Percentiles rank a stretch among this genome's conserved stretches.
Conservation (phyloP, 1,140 invertebrate species). For the Vanessa tameamea region DNA sequence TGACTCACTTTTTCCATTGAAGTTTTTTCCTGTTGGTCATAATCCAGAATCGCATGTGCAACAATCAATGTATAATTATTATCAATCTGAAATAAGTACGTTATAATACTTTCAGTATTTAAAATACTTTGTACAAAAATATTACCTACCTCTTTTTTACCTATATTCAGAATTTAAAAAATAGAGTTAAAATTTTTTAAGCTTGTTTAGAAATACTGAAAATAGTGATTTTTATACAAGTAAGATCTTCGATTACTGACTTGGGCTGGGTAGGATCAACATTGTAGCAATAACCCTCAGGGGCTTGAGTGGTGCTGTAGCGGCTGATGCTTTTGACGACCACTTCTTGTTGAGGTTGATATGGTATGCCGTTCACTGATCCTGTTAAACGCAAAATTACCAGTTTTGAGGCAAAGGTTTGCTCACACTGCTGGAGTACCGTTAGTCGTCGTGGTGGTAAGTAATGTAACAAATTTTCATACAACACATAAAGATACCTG, state of each 20-base stretch:
- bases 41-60: slow-evolving; percentile 59
- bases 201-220: too few relatives aligned
- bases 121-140: too few relatives aligned
- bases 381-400: slow-evolving; percentile 38
- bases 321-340: slow-evolving; percentile 75
- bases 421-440: too few relatives aligned
- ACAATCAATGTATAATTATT: slow-evolving; percentile 49
- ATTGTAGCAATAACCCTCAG: slow-evolving; percentile 78
- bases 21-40: slow-evolving; percentile 85
- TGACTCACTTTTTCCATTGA: slow-evolving; percentile 93
- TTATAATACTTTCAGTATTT: not conserved
- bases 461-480: too few relatives aligned
- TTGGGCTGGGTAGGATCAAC: slow-evolving; percentile 77
- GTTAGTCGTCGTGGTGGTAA: too few relatives aligned
- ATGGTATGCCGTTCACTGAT: slow-evolving; percentile 70
- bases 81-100: slow-evolving; percentile 52
- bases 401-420: too few relatives aligned
- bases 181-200: not conserved
- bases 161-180: too few relatives aligned
- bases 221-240: too few relatives aligned
- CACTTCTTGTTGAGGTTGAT: slow-evolving; percentile 69
- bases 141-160: too few relatives aligned
- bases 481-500: too few relatives aligned
- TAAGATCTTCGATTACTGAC: slow-evolving; percentile 48
- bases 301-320: slow-evolving; percentile 72